Evolutionary conservation across 1,140 invertebrate genomes (phyloP).

Genomic region (Phocides pigmalion): DNA sequence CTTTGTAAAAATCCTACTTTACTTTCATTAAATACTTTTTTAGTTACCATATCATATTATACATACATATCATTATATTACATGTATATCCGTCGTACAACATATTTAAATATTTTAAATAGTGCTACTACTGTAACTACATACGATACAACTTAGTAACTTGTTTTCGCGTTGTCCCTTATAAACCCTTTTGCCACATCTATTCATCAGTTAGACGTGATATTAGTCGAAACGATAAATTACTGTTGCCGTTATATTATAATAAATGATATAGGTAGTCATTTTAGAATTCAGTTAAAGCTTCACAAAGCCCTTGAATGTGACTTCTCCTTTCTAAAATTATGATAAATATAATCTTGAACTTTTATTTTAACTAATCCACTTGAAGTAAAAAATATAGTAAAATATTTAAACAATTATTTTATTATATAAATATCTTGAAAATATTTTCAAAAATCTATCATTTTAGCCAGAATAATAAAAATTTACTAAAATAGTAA

Average conservation of each 20-base stretch:
- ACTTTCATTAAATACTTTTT: no score
- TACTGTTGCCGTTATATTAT: background rate
- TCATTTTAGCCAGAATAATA: no score
- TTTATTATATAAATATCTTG: no score
- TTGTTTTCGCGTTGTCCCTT: background rate
- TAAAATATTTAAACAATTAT: no score
- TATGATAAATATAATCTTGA: background rate
- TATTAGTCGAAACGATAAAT: background rate
- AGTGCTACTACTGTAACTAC: background rate
- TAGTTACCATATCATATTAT: no score
- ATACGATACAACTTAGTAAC: background rate
- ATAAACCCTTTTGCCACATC: background rate
- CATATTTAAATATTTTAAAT: background rate
- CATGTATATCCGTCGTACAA: no score
- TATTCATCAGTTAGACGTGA: background rate
- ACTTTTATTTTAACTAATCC: no score
- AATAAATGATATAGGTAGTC: background rate
- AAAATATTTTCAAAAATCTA: no score
- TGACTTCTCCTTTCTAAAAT: background rate
- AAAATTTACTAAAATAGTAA: no score
- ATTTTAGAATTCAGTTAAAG: background rate
- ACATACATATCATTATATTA: no score
- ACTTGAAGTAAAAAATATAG: no score
- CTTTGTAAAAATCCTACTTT: no score
- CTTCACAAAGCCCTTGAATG: background rate